These are phyloP conservation scores for Amphipyra tragopoginis DNA, from an alignment of 2,888 invertebrate genomes.

Conservation along the genomic window DNA sequence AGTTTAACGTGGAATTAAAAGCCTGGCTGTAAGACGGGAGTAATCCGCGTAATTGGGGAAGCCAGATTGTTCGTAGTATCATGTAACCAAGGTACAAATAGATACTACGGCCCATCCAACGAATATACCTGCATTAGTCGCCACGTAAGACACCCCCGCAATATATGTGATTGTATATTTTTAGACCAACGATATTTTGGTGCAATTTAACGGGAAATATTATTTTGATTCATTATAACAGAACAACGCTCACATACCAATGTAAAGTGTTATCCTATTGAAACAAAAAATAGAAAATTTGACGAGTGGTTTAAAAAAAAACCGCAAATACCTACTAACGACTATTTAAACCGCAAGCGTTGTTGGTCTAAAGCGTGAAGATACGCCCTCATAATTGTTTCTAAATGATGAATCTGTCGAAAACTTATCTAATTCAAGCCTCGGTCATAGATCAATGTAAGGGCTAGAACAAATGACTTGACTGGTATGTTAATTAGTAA, in stretches of 20 bases:
- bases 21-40: not conserved
- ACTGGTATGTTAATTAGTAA: slow-evolving; percentile 12
- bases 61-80: not conserved
- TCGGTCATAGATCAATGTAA: slow-evolving; percentile 38
- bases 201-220: not conserved
- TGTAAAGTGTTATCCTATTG: not conserved
- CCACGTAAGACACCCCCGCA: not conserved
- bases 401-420: slow-evolving; percentile 12
- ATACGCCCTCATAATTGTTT: not conserved
- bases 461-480: slow-evolving; percentile 22
- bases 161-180: not conserved
- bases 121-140: not conserved
- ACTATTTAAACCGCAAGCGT: too few species aligned
- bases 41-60: not conserved
- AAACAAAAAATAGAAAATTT: too few species aligned
- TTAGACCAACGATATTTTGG: not conserved
- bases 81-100: not conserved
- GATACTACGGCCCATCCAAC: not conserved
- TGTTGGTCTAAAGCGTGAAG: not conserved
- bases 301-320: too few species aligned
- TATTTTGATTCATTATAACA: not conserved
- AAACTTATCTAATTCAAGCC: slow-evolving; percentile 10
- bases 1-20: slow-evolving; percentile 2
- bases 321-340: too few species aligned
- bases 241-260: not conserved